Conservation (phyloP, 2,797 vertebrate genomes). For the Lophura swinhoii region DNA sequence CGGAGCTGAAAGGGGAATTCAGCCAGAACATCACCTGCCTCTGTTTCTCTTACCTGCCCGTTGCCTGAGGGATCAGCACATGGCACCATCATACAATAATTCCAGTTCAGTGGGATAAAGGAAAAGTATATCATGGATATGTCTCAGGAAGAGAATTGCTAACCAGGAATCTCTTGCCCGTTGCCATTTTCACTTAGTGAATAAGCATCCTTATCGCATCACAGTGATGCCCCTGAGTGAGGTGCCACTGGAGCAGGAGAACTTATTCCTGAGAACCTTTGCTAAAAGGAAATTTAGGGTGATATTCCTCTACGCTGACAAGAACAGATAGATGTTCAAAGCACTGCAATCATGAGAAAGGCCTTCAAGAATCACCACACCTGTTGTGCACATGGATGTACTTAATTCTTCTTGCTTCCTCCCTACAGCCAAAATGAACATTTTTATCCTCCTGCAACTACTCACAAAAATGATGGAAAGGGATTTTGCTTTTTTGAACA, state of each 20-base stretch:
- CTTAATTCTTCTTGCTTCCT: neutral
- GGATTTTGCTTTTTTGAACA: neutral
- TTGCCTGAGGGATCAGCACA: neutral
- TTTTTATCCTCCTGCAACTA: neutral
- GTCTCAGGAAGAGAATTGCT: neutral
- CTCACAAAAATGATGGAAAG: neutral
- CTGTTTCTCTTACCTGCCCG: rapidly evolving
- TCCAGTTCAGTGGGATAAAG: neutral
- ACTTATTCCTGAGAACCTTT: neutral
- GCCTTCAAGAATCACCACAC: neutral
- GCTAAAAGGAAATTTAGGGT: neutral
- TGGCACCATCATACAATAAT: neutral
- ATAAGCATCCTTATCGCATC: neutral
- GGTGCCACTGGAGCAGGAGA: neutral
- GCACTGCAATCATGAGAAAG: neutral
- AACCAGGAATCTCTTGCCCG: neutral
- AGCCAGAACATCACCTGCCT: neutral
- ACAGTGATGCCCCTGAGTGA: too few relatives aligned
- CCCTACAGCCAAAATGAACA: neutral
- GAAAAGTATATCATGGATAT: rapidly evolving
- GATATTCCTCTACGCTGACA: neutral
- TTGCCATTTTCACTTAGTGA: neutral
- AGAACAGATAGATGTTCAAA: neutral
- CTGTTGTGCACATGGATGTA: neutral
- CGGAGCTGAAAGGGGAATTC: neutral